Evolutionary conservation across 1,140 invertebrate genomes (phyloP).

Genomic region (Drosophila grimshawi): DNA sequence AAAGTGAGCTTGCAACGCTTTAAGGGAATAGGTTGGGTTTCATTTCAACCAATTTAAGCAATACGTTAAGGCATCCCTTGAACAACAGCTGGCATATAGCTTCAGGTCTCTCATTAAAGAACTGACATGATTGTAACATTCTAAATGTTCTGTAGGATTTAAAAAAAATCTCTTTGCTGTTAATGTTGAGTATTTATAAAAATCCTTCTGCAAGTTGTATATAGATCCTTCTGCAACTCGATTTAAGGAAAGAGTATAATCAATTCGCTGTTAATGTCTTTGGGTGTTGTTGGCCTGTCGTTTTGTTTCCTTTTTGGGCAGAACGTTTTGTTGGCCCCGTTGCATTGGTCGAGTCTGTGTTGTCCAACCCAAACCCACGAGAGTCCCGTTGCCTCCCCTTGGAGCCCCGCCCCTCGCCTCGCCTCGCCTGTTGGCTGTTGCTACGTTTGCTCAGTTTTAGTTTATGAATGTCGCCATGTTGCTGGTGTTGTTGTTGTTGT

Average conservation of each 20-base stretch:
- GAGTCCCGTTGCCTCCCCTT: slow-evolving; percentile 34
- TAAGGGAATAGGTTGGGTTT: too few relatives aligned
- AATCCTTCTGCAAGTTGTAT: too few relatives aligned
- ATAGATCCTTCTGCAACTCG: too few relatives aligned
- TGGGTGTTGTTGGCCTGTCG: slow-evolving; percentile 10
- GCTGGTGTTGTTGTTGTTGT: slow-evolving; percentile 43
- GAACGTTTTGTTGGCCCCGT: slow-evolving; percentile 70
- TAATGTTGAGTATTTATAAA: too few relatives aligned
- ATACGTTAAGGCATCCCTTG: too few relatives aligned
- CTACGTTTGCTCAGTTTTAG: slow-evolving; percentile 62
- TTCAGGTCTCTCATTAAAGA: too few relatives aligned
- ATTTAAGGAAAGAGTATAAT: background rate
- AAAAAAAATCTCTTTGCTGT: too few relatives aligned
- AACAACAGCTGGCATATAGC: too few relatives aligned
- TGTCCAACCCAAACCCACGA: slow-evolving; percentile 60
- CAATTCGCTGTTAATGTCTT: background rate
- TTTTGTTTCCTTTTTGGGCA: slow-evolving; percentile 60
- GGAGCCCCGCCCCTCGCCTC: background rate
- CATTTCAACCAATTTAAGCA: too few relatives aligned
- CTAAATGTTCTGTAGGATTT: too few relatives aligned
- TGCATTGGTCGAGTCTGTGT: slow-evolving; percentile 48
- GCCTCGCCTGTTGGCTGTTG: slow-evolving; percentile 13
- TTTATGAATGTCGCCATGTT: slow-evolving; percentile 82
- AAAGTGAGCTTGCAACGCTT: background rate
- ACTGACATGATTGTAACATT: too few relatives aligned